Evolutionary conservation across 37 sponge, comb jelly and placozoan genomes (phyloP).

Genomic region (Amphimedon queenslandica): DNA sequence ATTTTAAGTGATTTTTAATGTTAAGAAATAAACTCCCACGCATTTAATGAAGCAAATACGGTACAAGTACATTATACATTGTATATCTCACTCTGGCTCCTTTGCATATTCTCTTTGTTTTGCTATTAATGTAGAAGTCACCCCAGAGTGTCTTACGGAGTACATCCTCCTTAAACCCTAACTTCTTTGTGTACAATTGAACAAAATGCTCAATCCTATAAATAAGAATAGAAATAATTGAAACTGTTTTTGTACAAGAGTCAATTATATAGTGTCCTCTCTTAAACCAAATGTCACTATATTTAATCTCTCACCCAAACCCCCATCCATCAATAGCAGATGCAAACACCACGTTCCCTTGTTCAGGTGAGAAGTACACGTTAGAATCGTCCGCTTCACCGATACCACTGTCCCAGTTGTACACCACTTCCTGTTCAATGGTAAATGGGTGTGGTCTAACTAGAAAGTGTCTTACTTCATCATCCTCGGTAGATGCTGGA

Average conservation of each 20-base stretch:
- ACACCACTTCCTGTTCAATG: constrained; percentile 38
- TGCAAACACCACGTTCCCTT: constrained; percentile 93
- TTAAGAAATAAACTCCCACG: no score
- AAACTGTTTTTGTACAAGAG: background rate
- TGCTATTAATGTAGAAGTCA: constrained; percentile 88
- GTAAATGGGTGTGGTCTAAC: no score
- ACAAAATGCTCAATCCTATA: constrained; percentile 82
- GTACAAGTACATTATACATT: background rate
- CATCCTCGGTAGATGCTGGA: background rate
- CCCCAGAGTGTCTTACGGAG: constrained; percentile 96
- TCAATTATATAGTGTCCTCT: background rate
- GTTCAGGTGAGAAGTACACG: constrained; percentile 93
- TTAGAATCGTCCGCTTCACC: constrained; percentile 82
- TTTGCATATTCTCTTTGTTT: constrained; percentile 82
- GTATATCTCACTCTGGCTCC: constrained; percentile 72
- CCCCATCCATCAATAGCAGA: constrained; percentile 98
- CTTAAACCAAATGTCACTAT: background rate
- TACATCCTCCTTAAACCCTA: constrained; percentile 75
- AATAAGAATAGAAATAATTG: background rate
- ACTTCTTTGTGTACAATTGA: constrained; percentile 74
- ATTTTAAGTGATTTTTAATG: no score
- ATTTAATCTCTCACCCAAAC: constrained; percentile 67
- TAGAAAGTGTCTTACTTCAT: no score
- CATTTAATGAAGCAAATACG: no score
- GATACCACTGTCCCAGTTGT: constrained; percentile 85